Evolutionary conservation across 2,888 invertebrate genomes (phyloP), one percentile per base, ranked within the genome.

Genomic region (Eupithecia abbreviata): DNA sequence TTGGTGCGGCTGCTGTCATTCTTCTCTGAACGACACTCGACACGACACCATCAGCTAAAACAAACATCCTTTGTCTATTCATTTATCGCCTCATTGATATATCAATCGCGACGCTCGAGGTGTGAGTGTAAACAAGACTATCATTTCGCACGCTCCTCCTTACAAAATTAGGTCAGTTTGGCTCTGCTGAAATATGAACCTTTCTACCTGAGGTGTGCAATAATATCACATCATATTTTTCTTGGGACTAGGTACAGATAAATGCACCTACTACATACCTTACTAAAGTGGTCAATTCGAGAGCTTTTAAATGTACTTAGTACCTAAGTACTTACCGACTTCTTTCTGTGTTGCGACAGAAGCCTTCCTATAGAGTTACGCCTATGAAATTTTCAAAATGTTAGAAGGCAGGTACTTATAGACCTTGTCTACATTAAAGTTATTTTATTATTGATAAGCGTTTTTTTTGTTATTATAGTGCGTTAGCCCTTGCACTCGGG

Each of bases 11-110:
- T 90, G 92, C 90, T 91, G 90, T 87, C 89, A 87, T 88, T 90
- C 92, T 93, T 93, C 93, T 91, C 88, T 91, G 90, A 92, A 92
- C 87, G 93, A 92, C 90, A 93, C 91, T 93, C 90, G 92, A 93
- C 90, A 88, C 90, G 87, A 86, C 85, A 86, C 85, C 88, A 86
- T 85, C 88, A 87, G 84, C 86, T 87, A 90, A 90, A 86, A 87
- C 87, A 91, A 92, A 92, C 92, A 93, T 92, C 92, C 92, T 92
- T 86, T 85, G 84, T 77, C 78, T 84, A 85, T 85, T 84, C 83
- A 81, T 83, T 68, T 82, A 81, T 79, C 82, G 81, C 80, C 73
- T 72, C 62, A 74, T 77, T 75, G 71, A 73, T 74, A 68, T 70
- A 77, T 79, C 80, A 77, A 78, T 78, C 78, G 73, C 66, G 69